These are phyloP conservation scores for Litoditis marina DNA, from an alignment of 2,888 invertebrate genomes.

Conservation along the genomic window DNA sequence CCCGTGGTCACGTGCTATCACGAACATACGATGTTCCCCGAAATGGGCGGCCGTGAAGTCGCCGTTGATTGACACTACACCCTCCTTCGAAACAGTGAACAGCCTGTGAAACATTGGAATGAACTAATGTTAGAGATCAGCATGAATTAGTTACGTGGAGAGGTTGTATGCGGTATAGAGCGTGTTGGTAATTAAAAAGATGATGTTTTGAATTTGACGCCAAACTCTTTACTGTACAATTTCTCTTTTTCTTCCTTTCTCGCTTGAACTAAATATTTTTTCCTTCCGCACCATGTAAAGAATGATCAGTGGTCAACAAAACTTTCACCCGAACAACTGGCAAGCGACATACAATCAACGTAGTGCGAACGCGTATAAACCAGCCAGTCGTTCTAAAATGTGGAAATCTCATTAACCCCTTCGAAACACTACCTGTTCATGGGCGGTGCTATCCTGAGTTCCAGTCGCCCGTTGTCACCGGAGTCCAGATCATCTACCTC, in stretches of 20 bases:
- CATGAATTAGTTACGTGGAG: background rate
- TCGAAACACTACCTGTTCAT: constrained; percentile 49
- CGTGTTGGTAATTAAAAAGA: background rate
- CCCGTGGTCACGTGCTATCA: constrained; percentile 75
- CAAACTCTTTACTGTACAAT: too few species aligned
- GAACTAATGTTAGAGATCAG: too few species aligned
- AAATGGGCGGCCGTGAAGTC: constrained; percentile 56
- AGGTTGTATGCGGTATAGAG: background rate
- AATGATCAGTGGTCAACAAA: too few species aligned
- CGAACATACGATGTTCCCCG: constrained; percentile 48
- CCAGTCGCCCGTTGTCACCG: constrained; percentile 86
- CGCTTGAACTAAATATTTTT: too few species aligned
- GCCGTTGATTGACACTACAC: constrained; percentile 54
- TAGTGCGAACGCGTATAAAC: too few species aligned
- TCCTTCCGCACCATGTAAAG: too few species aligned
- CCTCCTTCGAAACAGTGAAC: constrained; percentile 50
- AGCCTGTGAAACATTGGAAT: constrained; percentile 34
- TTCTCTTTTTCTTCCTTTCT: too few species aligned
- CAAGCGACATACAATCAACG: background rate
- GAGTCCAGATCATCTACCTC: constrained; percentile 74
- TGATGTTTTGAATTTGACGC: too few species aligned
- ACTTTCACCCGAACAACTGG: too few species aligned
- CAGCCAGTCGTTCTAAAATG: too few species aligned
- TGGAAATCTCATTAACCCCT: too few species aligned
- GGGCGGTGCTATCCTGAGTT: constrained; percentile 70